Evolutionary conservation across 2,888 invertebrate genomes (phyloP).

Genomic region (Hartigia nigra): DNA sequence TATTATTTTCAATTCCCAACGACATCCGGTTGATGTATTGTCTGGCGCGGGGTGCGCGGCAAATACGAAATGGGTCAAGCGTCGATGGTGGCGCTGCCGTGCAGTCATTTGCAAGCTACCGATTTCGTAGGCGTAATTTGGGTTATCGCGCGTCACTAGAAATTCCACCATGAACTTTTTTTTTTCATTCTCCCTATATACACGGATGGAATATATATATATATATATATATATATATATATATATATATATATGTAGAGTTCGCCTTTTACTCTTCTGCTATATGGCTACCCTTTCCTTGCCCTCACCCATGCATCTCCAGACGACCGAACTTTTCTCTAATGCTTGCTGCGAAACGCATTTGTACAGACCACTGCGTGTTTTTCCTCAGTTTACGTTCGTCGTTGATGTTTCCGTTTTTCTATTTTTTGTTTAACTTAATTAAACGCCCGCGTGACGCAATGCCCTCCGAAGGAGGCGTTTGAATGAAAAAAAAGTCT

Average conservation of each 20-base stretch:
- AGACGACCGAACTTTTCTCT: not conserved
- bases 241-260: not conserved
- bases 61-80: not conserved
- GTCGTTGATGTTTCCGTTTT: not conserved
- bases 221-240: not conserved
- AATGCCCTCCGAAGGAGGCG: not conserved
- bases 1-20: conserved; percentile 2
- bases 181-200: not conserved
- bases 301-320: not conserved
- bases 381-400: not conserved
- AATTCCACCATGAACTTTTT: not conserved
- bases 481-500: not conserved
- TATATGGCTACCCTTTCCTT: not conserved
- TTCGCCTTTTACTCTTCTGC: not conserved
- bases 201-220: not conserved
- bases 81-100: not conserved
- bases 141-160: not conserved
- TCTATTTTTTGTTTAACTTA: not conserved
- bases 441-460: not conserved
- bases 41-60: not conserved
- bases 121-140: not conserved
- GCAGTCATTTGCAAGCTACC: not conserved
- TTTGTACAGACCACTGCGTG: not conserved
- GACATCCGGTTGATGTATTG: not conserved
- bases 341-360: not conserved